Base-by-base conservation (phyloP, 2,113 vertebrate genomes). In the Datnioides undecimradiatus region DNA sequence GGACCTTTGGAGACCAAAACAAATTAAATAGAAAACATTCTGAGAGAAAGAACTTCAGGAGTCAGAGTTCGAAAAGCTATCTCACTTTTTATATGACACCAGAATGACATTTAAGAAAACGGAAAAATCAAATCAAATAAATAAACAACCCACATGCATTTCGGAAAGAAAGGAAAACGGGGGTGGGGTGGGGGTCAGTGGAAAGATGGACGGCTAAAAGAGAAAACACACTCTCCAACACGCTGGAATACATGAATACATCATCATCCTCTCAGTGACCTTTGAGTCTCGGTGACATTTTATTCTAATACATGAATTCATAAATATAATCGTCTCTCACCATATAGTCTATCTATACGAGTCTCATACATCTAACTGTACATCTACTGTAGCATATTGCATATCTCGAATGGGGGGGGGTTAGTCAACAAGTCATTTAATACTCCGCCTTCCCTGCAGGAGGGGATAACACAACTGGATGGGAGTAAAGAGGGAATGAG, bases 71-170 rank as follows among this genome's bases (percentile, higher is more conserved):
- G 82, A 93, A 91, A 93, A 91, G 86, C 76, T 82, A 72, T 83
- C 64, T 80, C 72, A 85, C 85, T 86, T 93, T 93, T 91, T 90
- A 90, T 92, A 88, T 88, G 87, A 92, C 88, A 91, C 90, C 63
- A 86, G 73, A 84, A 75, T 91, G 91, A 92, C 93, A 91, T 91
- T 90, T 87, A 67, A 78, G 70, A 79, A 79, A 91, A 93, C 77
- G 65, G 60, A 66, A 60, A 63, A 36, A n/a, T n/a, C n/a, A n/a
- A n/a, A n/a, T n/a, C n/a, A n/a, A n/a, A n/a, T n/a, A n/a, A 48
- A 40, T 65, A 55, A 71, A 52, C 45, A 78, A 29, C 21, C 8
- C 85, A 88, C 91, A 91, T 91, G 91, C 91, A 90, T 85, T 74
- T 89, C 21, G 62, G 80, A 74, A 31, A 66, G 52, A 63, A 51